Evolutionary conservation across 2,113 vertebrate genomes (phyloP).

Genomic region (Alligator mississippiensis): DNA sequence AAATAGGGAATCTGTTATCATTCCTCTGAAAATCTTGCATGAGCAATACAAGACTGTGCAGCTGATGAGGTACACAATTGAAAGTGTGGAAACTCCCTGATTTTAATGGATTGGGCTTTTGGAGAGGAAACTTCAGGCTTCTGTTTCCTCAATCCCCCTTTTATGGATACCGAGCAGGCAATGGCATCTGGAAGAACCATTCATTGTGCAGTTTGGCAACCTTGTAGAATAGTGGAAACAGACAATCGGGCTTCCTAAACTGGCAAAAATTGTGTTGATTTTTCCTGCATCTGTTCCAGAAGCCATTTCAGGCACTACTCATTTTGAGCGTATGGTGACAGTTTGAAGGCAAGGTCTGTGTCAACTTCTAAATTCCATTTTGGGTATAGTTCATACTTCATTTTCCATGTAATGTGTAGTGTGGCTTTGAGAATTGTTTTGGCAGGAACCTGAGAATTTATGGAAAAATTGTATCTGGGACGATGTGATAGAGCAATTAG

Average conservation of each 20-base stretch:
- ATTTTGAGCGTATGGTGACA: neutral
- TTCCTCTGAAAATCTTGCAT: neutral
- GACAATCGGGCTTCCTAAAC: neutral
- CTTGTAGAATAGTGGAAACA: constrained; percentile 3
- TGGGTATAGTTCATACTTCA: neutral
- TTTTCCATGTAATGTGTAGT: neutral
- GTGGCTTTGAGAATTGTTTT: neutral
- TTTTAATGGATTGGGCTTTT: neutral
- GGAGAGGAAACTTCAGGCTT: neutral
- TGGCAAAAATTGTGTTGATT: neutral
- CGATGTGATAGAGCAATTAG: neutral
- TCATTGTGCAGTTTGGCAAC: neutral
- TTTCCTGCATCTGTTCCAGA: neutral
- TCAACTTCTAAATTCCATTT: neutral
- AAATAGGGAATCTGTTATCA: neutral
- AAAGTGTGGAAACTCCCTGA: neutral
- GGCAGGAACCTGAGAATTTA: neutral
- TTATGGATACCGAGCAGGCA: neutral
- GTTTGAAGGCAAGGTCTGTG: neutral
- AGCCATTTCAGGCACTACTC: neutral
- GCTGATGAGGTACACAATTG: neutral
- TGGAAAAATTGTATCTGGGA: neutral
- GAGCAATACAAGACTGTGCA: neutral
- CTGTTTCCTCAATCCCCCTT: neutral
- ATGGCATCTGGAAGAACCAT: neutral